Conservation (phyloP, 2,888 invertebrate genomes). For the Teinopalpus imperialis region DNA sequence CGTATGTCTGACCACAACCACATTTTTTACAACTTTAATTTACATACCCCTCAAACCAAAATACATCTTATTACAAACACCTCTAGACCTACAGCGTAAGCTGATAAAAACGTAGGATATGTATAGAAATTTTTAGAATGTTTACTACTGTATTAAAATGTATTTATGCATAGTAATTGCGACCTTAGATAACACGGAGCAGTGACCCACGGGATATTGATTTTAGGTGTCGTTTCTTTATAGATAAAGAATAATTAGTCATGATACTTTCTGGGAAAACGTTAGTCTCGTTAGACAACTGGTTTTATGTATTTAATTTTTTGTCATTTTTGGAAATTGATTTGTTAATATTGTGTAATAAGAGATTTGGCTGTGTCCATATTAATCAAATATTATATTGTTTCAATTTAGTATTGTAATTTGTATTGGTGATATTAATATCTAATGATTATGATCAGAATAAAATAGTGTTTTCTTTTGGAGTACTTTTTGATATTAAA, state of each 20-base stretch:
- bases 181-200: slow-evolving; percentile 49
- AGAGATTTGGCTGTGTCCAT: not conserved
- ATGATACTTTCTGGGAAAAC: slow-evolving; percentile 34
- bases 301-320: slow-evolving; percentile 7
- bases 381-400: slow-evolving; percentile 4
- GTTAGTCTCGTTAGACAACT: slow-evolving; percentile 12
- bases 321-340: slow-evolving; percentile 12
- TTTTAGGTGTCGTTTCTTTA: slow-evolving; percentile 44
- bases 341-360: slow-evolving; percentile 16
- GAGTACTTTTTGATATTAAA: not conserved
- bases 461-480: too few species aligned
- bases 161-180: slow-evolving; percentile 61
- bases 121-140: slow-evolving; percentile 42
- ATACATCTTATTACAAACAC: not conserved
- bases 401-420: too few species aligned
- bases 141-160: slow-evolving; percentile 50
- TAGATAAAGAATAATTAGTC: slow-evolving; percentile 43
- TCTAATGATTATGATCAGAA: not conserved
- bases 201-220: slow-evolving; percentile 60
- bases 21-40: slow-evolving; percentile 35
- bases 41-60: slow-evolving; percentile 23
- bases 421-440: not conserved
- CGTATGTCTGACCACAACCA: slow-evolving; percentile 65
- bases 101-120: slow-evolving; percentile 26
- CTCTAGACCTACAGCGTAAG: slow-evolving; percentile 21